Evolutionary conservation across 1,140 invertebrate genomes (phyloP), one percentile per base, ranked within the genome.

Genomic region (Chlorops oryzae): DNA sequence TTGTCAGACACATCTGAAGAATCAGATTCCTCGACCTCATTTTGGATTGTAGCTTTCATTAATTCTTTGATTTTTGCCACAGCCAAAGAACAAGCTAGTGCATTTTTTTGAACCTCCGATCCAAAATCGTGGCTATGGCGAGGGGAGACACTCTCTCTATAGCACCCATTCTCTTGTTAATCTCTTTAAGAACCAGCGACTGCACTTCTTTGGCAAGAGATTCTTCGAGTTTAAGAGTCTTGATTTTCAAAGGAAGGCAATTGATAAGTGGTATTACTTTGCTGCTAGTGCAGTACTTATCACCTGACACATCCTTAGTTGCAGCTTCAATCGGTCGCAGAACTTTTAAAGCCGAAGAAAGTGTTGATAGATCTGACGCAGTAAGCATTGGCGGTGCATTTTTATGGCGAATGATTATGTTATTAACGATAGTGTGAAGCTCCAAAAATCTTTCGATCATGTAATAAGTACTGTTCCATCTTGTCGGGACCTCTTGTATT

Each of bases 241-340:
- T 46, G 6, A 73, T 18, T 59, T 69, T 66, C 17, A 47, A 70
- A 42, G 61, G 23, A 21, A 74, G 53, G 48, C 64, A 71, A 41
- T 59, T 59, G 13, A 74, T 53, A 47, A 75, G 55, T 28, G 73
- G 70, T 28, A 75, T 74, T 1, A 73, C 49, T 47, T 70, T 70
- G 38, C 71, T 72, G 15, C 59, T 66, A n/a, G 73, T 64, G 28
- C 61, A 64, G 52, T 75, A 75, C 46, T 66, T 64, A 57, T 73
- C 66, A 2, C 65, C 68, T 22, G 69, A 73, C 1, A 75, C 52
- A 62, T 73, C 70, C 27, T 59, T 72, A 2, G 68, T 76, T 5
- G 64, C 70, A 47, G 59, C 59, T 60, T 72, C 65, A 3, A 73
- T 18, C 1, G 65, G 66, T 45, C 62, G 44, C 37, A 75, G 47